Evolutionary conservation across 1,140 invertebrate genomes (phyloP), one percentile per base, ranked within the genome.

Genomic region (Xylocopa sonorina): DNA sequence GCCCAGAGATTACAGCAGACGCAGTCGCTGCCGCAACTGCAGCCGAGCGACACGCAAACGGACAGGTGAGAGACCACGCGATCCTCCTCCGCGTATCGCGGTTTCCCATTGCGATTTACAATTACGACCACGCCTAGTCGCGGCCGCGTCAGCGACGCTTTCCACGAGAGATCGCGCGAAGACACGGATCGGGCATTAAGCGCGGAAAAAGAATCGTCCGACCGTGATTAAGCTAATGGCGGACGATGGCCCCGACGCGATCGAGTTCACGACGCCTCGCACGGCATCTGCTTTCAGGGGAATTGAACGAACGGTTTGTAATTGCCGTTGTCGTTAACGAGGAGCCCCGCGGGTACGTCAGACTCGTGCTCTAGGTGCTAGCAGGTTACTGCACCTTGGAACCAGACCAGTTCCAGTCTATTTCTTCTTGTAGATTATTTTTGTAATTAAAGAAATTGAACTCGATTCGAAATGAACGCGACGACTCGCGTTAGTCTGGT

Each of bases 41-140:
- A 79, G 6, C 48, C 76, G 1, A 32, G 24, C 9, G 73, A 83
- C 73, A 80, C 72, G 76, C 78, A 63, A 81, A 14, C 27, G 24
- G 79, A 82, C 68, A 86, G 86, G 87, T 88, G 21, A 85, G 83
- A n/a, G n/a, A n/a, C n/a, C 66, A 78, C 60, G 81, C 58, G 41
- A 84, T 80, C 24, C 24, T 41, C n/a, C 21, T 38, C 6, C 41
- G 32, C 12, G 43, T 18, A 18, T 14, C 76, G 32, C 32, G 46
- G 27, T 16, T 46, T 38, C 16, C 6, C 1, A n/a, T 14, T 2
- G 43, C 55, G 34, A 78, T 78, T 63, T 78, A 78, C 38, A 68
- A 55, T 34, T 57, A 16, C 2, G 7, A 3, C 43, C 55, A 32
- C 53, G 32, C 64, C 75, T 55, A n/a, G 18, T 41, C 2, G 38